Conservation (phyloP, 2,888 invertebrate species). For the Carterocephalus palaemon region DNA sequence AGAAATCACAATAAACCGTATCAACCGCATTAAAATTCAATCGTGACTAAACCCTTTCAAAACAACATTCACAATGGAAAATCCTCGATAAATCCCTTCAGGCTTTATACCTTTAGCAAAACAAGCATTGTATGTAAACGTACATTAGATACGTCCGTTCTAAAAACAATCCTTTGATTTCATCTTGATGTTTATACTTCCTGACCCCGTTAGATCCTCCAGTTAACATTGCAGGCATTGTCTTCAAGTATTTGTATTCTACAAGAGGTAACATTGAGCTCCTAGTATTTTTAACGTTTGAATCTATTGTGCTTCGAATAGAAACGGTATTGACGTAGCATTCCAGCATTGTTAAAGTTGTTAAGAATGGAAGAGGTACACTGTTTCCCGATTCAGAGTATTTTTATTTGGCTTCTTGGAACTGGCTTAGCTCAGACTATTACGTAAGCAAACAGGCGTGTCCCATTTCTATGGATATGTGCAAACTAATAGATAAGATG, state of each 20-base stretch:
- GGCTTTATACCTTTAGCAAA: slow-evolving; percentile 11
- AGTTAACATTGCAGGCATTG: slow-evolving; percentile 20
- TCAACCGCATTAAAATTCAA: too few relatives aligned
- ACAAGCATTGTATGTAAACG: slow-evolving; percentile 33
- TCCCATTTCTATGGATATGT: too few relatives aligned
- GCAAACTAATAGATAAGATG: too few relatives aligned
- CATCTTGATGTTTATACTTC: slow-evolving; percentile 18
- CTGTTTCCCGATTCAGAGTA: slow-evolving; percentile 12
- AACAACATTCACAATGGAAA: slow-evolving; percentile 9
- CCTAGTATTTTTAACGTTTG: slow-evolving; percentile 6
- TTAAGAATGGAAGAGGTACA: slow-evolving; percentile 10
- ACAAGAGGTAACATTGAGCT: slow-evolving; percentile 12
- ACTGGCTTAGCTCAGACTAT: too few relatives aligned
- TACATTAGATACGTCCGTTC: slow-evolving; percentile 17
- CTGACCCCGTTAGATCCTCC: slow-evolving; percentile 21
- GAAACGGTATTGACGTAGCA: slow-evolving; percentile 9
- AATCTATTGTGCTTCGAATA: slow-evolving; percentile 10
- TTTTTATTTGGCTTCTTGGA: too few relatives aligned
- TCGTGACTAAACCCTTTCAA: slow-evolving; percentile 10
- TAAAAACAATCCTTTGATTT: slow-evolving; percentile 24
- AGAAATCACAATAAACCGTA: background rate
- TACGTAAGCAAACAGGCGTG: too few relatives aligned
- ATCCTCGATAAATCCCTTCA: slow-evolving; percentile 15
- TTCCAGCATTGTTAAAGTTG: slow-evolving; percentile 11
- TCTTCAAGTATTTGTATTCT: slow-evolving; percentile 20